Percentiles rank a stretch among this genome's conserved stretches.
Evolutionary conservation across 2,113 vertebrate species (phyloP).

Genomic region (Urocitellus parryii): DNA sequence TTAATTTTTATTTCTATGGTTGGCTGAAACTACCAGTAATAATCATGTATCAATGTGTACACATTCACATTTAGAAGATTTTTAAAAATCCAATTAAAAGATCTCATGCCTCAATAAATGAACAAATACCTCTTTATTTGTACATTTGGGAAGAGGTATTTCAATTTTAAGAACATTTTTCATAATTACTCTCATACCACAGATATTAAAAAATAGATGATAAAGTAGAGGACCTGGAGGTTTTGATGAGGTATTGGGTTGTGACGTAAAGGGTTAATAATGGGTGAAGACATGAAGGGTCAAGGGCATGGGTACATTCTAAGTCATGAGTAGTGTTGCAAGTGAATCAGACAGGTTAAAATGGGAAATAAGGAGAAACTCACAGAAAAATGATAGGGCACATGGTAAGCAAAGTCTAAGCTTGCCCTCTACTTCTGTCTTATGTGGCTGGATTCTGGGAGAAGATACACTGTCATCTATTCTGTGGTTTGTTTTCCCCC

Average conservation of each 20-base stretch:
- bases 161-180: constrained; percentile 34
- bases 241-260: not conserved
- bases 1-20: constrained; percentile 18
- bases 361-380: not conserved
- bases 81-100: constrained; percentile 22
- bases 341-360: not conserved
- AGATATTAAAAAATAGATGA: not conserved
- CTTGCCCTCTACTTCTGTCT: not conserved
- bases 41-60: not conserved
- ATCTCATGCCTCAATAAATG: constrained; percentile 26
- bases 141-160: not conserved
- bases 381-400: not conserved
- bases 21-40: not conserved
- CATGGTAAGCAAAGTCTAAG: not conserved
- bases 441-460: not conserved
- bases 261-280: not conserved
- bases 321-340: not conserved
- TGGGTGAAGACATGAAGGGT: not conserved
- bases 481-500: not conserved
- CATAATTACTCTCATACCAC: not conserved
- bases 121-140: not conserved
- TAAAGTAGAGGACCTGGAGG: not conserved
- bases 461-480: not conserved
- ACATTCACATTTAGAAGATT: not conserved
- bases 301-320: not conserved